Base-by-base conservation (phyloP, 1,140 invertebrate species). In the Sipha flava region DNA sequence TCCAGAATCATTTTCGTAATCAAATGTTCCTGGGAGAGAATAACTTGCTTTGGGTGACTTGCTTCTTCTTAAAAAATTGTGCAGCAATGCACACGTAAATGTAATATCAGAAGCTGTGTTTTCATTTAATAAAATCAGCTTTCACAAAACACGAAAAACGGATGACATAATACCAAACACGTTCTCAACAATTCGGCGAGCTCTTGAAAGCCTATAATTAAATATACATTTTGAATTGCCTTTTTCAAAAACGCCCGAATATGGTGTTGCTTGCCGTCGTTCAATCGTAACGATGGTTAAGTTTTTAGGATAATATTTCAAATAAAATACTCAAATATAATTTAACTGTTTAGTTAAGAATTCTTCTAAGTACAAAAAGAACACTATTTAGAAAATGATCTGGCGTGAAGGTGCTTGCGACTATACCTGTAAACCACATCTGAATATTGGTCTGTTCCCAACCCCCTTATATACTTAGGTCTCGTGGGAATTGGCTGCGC, bases 91-190 rank as follows among this genome's bases (percentile, higher is more conserved):
- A 82, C 81, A 83, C 1, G 83, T 82, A 82, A 85, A 81, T 10
- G 83, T 82, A 62, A 86, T 49, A 66, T 77, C 21, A 40, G 82
- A 23, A 23, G 80, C 83, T 68, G 77, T 84, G 73, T 84, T 66
- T 68, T 81, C 81, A 34, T 84, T 59, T 26, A 86, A 54, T 59
- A 82, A 29, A 12, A 86, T 84, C 31, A 84, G 83, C 43, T 80
- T 83, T 81, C 82, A 77, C 21, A 87, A 86, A 62, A 87, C 83
- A 81, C 86, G 81, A 83, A 86, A 88, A 52, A 84, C 83, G 26
- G 84, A 82, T 1, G 85, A 81, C 59, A 88, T 81, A 79, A 89
- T 88, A 21, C 87, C 87, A 83, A 89, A 89, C 5, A 85, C 85
- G 83, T 88, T 88, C 84, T 89, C 88, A 6, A 88, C 84, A 52